phyloP scores from a whole-genome alignment of 2,888 invertebrate species.

The Leptinotarsa haldemani region DNA sequence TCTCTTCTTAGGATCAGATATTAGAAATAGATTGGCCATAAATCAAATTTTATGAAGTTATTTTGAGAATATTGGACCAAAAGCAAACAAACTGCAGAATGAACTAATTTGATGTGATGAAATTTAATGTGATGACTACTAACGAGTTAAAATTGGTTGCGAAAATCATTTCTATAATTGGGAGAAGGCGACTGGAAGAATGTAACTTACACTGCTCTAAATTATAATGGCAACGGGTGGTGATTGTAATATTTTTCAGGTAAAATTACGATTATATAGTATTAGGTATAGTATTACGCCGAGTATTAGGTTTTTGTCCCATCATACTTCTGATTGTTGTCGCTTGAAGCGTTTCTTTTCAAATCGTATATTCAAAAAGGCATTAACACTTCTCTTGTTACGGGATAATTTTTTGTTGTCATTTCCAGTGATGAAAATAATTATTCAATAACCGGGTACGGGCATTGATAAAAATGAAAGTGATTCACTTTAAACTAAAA shows the following conservation, averaged over 20 bases:
- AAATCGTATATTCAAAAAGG: slow-evolving; percentile 4
- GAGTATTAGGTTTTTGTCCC: neutral
- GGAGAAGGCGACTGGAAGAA: neutral
- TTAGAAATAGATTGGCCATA: slow-evolving; percentile 43
- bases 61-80: slow-evolving; percentile 35
- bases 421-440: too few relatives aligned
- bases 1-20: slow-evolving; percentile 40
- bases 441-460: too few relatives aligned
- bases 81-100: slow-evolving; percentile 30
- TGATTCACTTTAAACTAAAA: too few relatives aligned
- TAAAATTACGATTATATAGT: neutral
- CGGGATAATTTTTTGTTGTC: neutral
- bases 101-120: slow-evolving; percentile 39
- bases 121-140: slow-evolving; percentile 33
- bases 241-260: neutral
- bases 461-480: too few relatives aligned
- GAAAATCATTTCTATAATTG: slow-evolving; percentile 7
- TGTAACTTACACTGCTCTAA: neutral
- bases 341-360: neutral
- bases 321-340: neutral
- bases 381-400: neutral
- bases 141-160: slow-evolving; percentile 28
- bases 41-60: slow-evolving; percentile 43
- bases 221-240: neutral
- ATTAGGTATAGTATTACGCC: neutral